These are phyloP conservation scores for Acrobasis repandana DNA, from an alignment of 2,888 invertebrate genomes.

Conservation along the genomic window DNA sequence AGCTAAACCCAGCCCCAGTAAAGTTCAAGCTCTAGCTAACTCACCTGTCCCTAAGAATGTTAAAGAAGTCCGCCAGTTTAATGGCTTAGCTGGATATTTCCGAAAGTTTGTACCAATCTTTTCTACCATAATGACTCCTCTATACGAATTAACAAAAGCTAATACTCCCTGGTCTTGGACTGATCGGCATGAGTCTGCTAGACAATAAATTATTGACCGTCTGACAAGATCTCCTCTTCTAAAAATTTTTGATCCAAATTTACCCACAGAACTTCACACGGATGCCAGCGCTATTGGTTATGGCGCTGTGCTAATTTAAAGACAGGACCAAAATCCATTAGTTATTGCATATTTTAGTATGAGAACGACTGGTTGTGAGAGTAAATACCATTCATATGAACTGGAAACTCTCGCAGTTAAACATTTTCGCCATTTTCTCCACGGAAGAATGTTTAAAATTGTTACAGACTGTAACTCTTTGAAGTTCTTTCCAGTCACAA, in stretches of 20 bases:
- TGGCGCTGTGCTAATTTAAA: conserved; percentile 37
- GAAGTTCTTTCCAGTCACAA: conserved; percentile 34
- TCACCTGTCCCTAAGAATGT: conserved; percentile 29
- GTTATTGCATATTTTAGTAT: conserved; percentile 38
- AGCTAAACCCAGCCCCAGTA: conserved; percentile 34
- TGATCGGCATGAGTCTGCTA: conserved; percentile 15
- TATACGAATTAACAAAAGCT: conserved; percentile 22
- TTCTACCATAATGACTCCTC: background rate
- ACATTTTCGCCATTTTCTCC: conserved; percentile 33
- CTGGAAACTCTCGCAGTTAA: conserved; percentile 38
- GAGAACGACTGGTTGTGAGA: conserved; percentile 32
- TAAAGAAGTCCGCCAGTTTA: conserved; percentile 32
- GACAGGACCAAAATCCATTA: conserved; percentile 25
- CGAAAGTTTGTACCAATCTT: conserved; percentile 28
- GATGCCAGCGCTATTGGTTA: conserved; percentile 38
- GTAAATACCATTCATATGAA: conserved; percentile 37
- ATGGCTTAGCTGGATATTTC: conserved; percentile 32
- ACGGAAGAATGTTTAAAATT: conserved; percentile 18
- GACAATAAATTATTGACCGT: conserved; percentile 23
- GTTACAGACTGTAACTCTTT: conserved; percentile 35
- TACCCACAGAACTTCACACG: conserved; percentile 31
- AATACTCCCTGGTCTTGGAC: conserved; percentile 19
- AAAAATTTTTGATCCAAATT: conserved; percentile 32
- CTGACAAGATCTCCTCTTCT: conserved; percentile 34
- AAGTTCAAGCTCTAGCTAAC: conserved; percentile 32